These are phyloP conservation scores for Astyanax mexicanus DNA, from an alignment of 2,797 vertebrate species.

Conservation along the genomic window DNA sequence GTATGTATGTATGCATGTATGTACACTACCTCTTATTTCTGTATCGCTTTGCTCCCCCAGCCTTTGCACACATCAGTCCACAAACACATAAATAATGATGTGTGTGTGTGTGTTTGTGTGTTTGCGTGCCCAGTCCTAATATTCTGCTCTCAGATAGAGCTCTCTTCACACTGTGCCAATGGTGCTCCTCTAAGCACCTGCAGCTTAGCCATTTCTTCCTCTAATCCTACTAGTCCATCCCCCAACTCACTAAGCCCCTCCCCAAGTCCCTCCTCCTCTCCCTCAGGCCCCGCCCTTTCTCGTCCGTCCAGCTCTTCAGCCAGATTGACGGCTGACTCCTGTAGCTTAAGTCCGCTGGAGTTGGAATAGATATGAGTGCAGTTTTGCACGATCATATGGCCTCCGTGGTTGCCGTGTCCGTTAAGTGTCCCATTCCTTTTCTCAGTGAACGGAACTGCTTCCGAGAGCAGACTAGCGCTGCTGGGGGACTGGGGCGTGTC, in stretches of 20 bases:
- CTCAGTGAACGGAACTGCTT: constrained; percentile 77
- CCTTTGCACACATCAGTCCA: constrained; percentile 39
- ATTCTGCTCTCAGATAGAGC: constrained; percentile 80
- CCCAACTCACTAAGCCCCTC: constrained; percentile 65
- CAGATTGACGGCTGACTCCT: constrained; percentile 62
- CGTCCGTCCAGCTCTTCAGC: constrained; percentile 57
- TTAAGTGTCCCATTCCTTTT: constrained; percentile 81
- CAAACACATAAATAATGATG: constrained; percentile 16
- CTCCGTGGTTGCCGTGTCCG: constrained; percentile 67
- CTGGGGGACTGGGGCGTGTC: constrained; percentile 85
- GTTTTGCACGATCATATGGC: constrained; percentile 59
- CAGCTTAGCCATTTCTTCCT: constrained; percentile 76
- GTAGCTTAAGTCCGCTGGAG: constrained; percentile 66
- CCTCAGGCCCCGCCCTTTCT: constrained; percentile 62
- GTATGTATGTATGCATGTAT: too few relatives aligned
- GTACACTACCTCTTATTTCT: constrained; percentile 31
- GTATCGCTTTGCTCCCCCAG: constrained; percentile 30
- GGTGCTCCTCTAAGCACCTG: constrained; percentile 80
- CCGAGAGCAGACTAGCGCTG: constrained; percentile 81
- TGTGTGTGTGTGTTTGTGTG: constrained; percentile 36
- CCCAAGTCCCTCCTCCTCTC: constrained; percentile 65
- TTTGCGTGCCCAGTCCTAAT: neutral
- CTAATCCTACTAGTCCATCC: constrained; percentile 65
- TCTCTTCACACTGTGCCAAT: constrained; percentile 85
- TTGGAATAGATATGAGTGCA: constrained; percentile 72